phyloP scores from a whole-genome alignment of 2,797 vertebrate species.

The Pseudochirops cupreus region DNA sequence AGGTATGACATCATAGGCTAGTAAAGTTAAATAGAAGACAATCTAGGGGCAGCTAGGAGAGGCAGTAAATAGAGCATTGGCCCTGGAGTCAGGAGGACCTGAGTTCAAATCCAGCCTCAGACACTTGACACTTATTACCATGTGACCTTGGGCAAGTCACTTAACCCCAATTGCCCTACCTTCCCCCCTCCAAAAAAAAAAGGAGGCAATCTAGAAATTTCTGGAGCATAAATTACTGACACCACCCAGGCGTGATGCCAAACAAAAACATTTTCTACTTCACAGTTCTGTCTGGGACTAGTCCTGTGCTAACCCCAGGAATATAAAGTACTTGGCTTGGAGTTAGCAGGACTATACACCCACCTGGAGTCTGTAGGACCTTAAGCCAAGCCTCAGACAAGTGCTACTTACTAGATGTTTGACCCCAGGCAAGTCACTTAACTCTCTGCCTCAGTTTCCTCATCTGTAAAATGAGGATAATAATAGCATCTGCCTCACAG shows the following conservation, averaged over 20 bases:
- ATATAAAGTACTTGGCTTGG: background rate
- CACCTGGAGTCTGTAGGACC: no score
- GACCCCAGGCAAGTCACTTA: background rate
- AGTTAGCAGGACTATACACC: background rate
- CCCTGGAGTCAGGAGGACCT: no score
- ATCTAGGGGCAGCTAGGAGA: background rate
- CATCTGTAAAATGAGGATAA: background rate
- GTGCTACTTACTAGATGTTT: background rate
- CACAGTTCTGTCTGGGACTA: background rate
- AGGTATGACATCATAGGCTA: background rate
- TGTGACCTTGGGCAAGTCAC: no score
- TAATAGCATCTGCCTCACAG: background rate
- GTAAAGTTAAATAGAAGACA: no score
- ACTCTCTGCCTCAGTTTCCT: background rate
- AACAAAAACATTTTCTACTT: background rate
- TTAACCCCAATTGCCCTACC: no score
- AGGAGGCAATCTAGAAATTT: background rate
- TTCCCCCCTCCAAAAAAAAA: no score
- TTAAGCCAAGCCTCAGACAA: background rate
- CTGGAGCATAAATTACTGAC: background rate
- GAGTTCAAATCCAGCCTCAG: no score
- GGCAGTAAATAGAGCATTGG: no score
- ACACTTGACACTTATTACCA: no score
- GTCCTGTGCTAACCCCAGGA: background rate
- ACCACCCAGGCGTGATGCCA: background rate